Base-by-base conservation (phyloP, 1,140 invertebrate genomes). In the Manduca sexta region DNA sequence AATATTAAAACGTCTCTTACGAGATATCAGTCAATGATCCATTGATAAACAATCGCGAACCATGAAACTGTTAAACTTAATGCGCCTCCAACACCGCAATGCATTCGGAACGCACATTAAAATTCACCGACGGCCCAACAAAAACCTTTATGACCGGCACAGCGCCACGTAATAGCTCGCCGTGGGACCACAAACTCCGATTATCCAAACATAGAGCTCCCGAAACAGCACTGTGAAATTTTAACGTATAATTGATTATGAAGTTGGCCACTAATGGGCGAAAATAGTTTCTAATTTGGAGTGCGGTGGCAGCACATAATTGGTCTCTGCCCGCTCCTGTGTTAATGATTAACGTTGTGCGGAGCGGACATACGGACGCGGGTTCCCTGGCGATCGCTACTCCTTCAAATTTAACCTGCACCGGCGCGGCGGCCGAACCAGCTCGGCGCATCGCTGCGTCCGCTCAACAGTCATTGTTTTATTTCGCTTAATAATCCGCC, bases 201-300 rank as follows among this genome's bases (percentile, higher is more conserved):
- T 80, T 85, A 83, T 70, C 77, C 75, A 76, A 77, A 81, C 78
- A 72, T 49, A 67, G 66, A 73, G 74, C 72, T 74, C 69, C 71
- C 74, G 65, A 79, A 84, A 73, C 78, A 69, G 69, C 60, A 61
- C 64, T 70, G 68, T 79, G 81, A 81, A 84, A 83, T 74, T 83
- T 81, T 80, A 83, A 79, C 79, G 79, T 82, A 64, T 80, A 84
- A 82, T 84, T 84, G 81, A 84, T 83, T 83, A 84, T 84, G 81
- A 84, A 84, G 77, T 84, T 84, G 81, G 77, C 68, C 69, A 71
- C 68, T 82, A 84, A 84, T 84, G 81, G 81, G 69, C 65, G 74
- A 78, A 82, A 85, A 85, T 85, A 85, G 82, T 85, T 84, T 85
- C 81, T 85, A 85, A 85, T 85, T 85, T 85, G 72, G 76, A 68